A percentile compares a stretch with the other conserved stretches of the same genome.
Evolutionary conservation across 2,113 vertebrate genomes (phyloP).

Genomic region (Microtus oregoni): DNA sequence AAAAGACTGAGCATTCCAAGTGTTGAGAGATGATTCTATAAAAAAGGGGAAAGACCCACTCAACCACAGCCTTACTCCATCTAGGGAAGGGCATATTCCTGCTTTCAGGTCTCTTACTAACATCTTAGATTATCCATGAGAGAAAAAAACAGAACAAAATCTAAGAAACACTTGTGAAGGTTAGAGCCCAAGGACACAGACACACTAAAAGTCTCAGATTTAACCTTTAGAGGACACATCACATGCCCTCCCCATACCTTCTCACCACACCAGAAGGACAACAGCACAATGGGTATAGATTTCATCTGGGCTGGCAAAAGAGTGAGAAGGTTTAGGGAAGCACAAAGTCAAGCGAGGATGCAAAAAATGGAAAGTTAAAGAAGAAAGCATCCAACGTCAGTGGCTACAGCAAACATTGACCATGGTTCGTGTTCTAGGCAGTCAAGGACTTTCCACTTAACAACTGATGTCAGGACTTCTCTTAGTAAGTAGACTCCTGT

Average conservation of each 20-base stretch:
- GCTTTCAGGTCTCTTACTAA: background rate
- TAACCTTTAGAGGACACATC: background rate
- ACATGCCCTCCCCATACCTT: background rate
- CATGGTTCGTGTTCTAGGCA: background rate
- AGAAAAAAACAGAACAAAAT: background rate
- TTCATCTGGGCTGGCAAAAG: background rate
- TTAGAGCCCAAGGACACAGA: background rate
- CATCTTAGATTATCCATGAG: background rate
- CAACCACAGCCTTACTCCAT: background rate
- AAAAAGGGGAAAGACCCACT: background rate
- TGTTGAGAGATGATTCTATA: background rate
- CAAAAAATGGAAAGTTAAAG: background rate
- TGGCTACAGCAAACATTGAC: background rate
- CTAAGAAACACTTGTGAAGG: background rate
- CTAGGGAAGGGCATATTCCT: background rate
- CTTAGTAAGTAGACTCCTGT: background rate
- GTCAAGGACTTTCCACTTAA: background rate
- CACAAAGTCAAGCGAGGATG: background rate
- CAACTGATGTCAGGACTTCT: background rate
- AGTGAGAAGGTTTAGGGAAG: background rate
- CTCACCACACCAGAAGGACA: background rate
- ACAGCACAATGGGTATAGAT: background rate
- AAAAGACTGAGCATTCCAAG: background rate
- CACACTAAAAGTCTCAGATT: background rate
- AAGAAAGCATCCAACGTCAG: background rate